Evolutionary conservation across 1,140 invertebrate species (phyloP).

Genomic region (Stegodyphus dumicola): DNA sequence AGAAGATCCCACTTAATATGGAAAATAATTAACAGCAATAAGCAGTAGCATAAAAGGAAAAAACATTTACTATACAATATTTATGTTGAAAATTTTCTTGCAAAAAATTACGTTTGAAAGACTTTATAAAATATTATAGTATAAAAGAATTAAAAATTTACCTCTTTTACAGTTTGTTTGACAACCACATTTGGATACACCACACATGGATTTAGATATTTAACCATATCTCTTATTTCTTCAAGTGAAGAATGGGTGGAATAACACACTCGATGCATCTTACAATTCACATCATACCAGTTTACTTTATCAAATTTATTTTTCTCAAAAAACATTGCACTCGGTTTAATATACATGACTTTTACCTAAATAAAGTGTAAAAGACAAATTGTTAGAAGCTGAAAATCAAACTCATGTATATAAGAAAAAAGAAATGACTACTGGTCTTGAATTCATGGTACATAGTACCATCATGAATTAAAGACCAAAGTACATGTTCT

Average conservation of each 20-base stretch:
- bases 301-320: too few relatives aligned
- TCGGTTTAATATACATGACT: conserved; percentile 27
- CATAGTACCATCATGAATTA: too few relatives aligned
- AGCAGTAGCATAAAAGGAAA: too few relatives aligned
- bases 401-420: background rate
- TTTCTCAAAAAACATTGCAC: conserved; percentile 29
- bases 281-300: background rate
- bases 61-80: too few relatives aligned
- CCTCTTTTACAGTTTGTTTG: conserved; percentile 8
- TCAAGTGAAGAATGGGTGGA: conserved; percentile 43
- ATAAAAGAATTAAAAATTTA: background rate
- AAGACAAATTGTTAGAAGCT: background rate
- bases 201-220: conserved; percentile 23
- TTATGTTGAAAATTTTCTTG: too few relatives aligned
- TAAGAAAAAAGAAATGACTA: too few relatives aligned
- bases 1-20: too few relatives aligned
- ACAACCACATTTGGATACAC: conserved; percentile 50
- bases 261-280: conserved; percentile 31
- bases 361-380: background rate
- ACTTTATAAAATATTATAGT: too few relatives aligned
- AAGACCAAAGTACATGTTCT: too few relatives aligned
- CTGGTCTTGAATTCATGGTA: too few relatives aligned
- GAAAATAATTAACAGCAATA: too few relatives aligned
- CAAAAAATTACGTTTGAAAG: too few relatives aligned
- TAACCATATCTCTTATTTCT: conserved; percentile 42